These are phyloP conservation scores for Poecile montanus DNA, from an alignment of 2,797 vertebrate genomes.

Conservation along the genomic window DNA sequence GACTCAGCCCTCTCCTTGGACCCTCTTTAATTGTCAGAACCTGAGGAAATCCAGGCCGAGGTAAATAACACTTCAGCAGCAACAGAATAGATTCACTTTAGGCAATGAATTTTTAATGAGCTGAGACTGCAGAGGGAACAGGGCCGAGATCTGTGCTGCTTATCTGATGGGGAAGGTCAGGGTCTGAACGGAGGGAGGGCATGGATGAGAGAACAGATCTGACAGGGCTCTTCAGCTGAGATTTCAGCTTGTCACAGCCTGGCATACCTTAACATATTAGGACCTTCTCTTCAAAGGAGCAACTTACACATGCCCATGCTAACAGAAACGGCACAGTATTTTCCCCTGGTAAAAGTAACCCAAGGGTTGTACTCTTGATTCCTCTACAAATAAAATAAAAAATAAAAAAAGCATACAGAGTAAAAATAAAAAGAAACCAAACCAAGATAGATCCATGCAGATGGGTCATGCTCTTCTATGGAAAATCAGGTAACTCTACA, in stretches of 20 bases:
- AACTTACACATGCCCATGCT: slow-evolving; percentile 9
- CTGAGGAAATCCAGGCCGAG: slow-evolving; percentile 58
- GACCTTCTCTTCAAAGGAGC: slow-evolving; percentile 30
- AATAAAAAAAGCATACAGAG: background rate
- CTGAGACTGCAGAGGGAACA: slow-evolving; percentile 68
- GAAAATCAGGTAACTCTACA: slow-evolving; percentile 3
- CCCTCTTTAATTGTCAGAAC: slow-evolving; percentile 69
- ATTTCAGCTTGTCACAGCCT: slow-evolving; percentile 58
- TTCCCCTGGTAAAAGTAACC: slow-evolving; percentile 4
- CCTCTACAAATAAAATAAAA: background rate
- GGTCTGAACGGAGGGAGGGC: slow-evolving; percentile 71
- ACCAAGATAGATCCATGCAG: background rate
- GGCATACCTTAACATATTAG: slow-evolving; percentile 32
- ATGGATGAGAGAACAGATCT: slow-evolving; percentile 63
- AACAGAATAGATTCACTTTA: slow-evolving; percentile 78
- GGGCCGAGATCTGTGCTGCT: slow-evolving; percentile 72
- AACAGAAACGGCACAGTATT: background rate
- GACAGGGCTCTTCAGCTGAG: slow-evolving; percentile 73
- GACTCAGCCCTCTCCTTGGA: slow-evolving; percentile 55
- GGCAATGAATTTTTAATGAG: slow-evolving; percentile 86
- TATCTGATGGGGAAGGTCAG: slow-evolving; percentile 78
- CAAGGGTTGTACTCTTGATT: background rate
- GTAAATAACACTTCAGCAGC: slow-evolving; percentile 66
- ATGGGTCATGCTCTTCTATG: background rate
- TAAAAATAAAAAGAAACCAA: background rate